phyloP scores from a whole-genome alignment of 2,797 vertebrate genomes.

The Stomatorhinus walkeri region DNA sequence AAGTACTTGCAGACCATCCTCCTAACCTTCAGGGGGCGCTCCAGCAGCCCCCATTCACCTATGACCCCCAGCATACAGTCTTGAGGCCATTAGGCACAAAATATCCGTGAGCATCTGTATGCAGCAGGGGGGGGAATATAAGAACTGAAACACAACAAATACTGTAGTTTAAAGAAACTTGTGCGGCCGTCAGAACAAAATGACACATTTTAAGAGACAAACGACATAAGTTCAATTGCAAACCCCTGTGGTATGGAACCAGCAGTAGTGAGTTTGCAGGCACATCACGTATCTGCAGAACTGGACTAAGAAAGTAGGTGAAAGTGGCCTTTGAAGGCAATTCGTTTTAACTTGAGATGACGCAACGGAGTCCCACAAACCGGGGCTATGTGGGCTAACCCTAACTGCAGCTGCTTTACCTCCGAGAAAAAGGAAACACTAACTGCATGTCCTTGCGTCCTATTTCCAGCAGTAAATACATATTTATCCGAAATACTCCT shows the following conservation, averaged over 20 bases:
- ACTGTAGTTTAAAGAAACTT: background rate
- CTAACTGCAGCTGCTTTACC: background rate
- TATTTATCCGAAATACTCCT: background rate
- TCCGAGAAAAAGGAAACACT: slow-evolving; percentile 3
- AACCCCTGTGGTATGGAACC: background rate
- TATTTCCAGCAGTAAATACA: slow-evolving; percentile 5
- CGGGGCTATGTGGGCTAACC: slow-evolving; percentile 9
- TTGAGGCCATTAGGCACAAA: background rate
- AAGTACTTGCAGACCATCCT: background rate
- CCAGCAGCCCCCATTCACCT: background rate
- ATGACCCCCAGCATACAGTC: background rate
- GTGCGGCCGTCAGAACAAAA: background rate
- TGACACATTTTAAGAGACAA: background rate
- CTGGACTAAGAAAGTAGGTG: background rate
- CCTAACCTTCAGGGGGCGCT: background rate
- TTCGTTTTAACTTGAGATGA: background rate
- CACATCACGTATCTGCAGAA: background rate
- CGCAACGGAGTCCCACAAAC: background rate
- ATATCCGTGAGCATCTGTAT: background rate
- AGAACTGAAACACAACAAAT: background rate
- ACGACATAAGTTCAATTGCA: background rate
- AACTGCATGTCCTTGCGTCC: background rate
- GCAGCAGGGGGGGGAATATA: background rate
- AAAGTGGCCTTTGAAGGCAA: background rate
- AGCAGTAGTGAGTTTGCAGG: background rate